Evolutionary conservation across 2,888 invertebrate species (phyloP).

Genomic region (Phyto melanocephala): DNA sequence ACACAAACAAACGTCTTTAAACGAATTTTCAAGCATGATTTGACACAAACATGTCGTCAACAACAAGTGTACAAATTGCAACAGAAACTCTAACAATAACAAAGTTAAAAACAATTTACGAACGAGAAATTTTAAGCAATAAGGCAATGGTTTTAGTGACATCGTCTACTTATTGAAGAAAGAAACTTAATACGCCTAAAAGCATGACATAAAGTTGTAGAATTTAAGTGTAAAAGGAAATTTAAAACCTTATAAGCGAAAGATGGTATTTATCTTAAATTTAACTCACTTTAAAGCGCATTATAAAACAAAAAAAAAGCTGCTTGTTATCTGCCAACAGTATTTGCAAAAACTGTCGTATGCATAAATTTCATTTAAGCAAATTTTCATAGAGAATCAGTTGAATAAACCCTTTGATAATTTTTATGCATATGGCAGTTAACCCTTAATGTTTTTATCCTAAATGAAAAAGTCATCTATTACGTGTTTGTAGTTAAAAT

Average conservation of each 20-base stretch:
- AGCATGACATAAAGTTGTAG: neutral
- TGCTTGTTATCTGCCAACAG: no score
- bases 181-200: neutral
- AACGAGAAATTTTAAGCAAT: neutral
- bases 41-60: conserved; percentile 43
- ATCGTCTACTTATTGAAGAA: neutral
- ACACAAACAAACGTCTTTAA: neutral
- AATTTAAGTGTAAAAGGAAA: neutral
- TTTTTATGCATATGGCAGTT: no score
- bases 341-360: no score
- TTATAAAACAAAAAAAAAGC: no score
- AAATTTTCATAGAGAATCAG: no score
- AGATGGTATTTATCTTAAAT: no score
- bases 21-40: conserved; percentile 12
- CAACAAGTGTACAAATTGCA: conserved; percentile 24
- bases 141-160: neutral
- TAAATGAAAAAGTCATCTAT: no score
- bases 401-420: no score
- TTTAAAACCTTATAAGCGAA: neutral
- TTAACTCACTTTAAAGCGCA: no score
- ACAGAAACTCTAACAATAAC: conserved; percentile 11
- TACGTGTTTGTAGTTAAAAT: no score
- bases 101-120: neutral
- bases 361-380: no score
- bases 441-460: no score